Conservation (phyloP, 2,888 invertebrate genomes). For the Andricus quercusramuli region DNA sequence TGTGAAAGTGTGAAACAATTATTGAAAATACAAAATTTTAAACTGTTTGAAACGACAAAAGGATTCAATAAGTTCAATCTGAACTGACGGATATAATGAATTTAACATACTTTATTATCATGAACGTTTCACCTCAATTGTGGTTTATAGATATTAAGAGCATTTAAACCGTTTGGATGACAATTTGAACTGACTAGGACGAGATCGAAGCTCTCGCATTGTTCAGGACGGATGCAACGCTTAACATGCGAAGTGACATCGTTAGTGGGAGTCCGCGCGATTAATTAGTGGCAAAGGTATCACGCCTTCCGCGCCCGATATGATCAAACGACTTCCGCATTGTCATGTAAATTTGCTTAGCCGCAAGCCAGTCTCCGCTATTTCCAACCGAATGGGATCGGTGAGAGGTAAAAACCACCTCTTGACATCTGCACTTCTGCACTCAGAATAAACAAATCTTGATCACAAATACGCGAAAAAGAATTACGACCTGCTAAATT, state of each 20-base stretch:
- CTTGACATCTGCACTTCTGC: slow-evolving; percentile 55
- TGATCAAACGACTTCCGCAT: slow-evolving; percentile 65
- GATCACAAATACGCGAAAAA: neutral
- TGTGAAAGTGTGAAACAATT: too few relatives aligned
- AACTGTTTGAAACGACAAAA: too few relatives aligned
- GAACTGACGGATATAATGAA: too few relatives aligned
- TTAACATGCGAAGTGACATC: slow-evolving; percentile 55
- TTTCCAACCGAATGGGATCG: slow-evolving; percentile 50
- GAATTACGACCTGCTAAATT: too few relatives aligned
- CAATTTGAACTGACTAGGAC: neutral
- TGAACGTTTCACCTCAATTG: neutral
- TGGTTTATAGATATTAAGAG: neutral
- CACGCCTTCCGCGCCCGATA: slow-evolving; percentile 55
- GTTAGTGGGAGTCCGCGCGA: slow-evolving; percentile 61
- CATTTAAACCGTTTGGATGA: neutral
- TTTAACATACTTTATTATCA: too few relatives aligned
- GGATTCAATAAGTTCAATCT: too few relatives aligned
- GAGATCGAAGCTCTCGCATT: slow-evolving; percentile 2
- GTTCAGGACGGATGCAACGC: slow-evolving; percentile 1
- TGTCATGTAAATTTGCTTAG: slow-evolving; percentile 64
- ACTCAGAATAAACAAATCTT: slow-evolving; percentile 1
- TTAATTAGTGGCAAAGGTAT: slow-evolving; percentile 68
- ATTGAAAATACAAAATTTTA: too few relatives aligned
- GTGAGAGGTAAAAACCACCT: slow-evolving; percentile 60
- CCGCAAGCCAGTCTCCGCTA: slow-evolving; percentile 14